Conservation (phyloP, 1,140 invertebrate genomes). For the Drosophila kohkoa region DNA sequence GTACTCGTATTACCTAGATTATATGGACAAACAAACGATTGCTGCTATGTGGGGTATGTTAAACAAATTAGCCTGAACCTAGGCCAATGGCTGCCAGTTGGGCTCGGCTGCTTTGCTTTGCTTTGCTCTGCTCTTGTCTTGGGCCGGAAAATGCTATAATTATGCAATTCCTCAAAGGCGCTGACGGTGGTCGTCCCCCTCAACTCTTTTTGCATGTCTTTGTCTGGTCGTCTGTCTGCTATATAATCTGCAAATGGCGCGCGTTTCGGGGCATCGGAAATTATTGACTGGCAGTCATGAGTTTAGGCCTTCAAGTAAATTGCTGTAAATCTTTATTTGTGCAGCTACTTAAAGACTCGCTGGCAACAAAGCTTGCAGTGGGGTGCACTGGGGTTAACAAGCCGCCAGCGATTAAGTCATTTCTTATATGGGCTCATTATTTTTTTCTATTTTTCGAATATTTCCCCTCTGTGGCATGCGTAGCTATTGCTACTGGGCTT, state of each 20-base stretch:
- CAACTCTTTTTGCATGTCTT: not conserved
- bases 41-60: slow-evolving; percentile 45
- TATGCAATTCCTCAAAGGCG: slow-evolving; percentile 84
- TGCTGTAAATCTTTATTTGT: slow-evolving; percentile 81
- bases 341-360: slow-evolving; percentile 73
- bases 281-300: slow-evolving; percentile 74
- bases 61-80: slow-evolving; percentile 68
- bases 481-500: slow-evolving; percentile 59
- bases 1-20: slow-evolving; percentile 37
- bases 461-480: slow-evolving; percentile 34
- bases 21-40: slow-evolving; percentile 56
- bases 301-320: slow-evolving; percentile 73
- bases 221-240: not conserved
- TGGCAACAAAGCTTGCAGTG: slow-evolving; percentile 37
- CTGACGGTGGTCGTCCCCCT: slow-evolving; percentile 71
- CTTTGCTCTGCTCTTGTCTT: not conserved
- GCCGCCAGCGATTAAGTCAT: slow-evolving; percentile 82
- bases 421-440: slow-evolving; percentile 79
- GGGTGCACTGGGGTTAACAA: slow-evolving; percentile 74
- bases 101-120: slow-evolving; percentile 11
- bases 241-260: slow-evolving; percentile 70
- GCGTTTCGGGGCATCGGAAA: slow-evolving; percentile 66
- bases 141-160: slow-evolving; percentile 74
- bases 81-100: slow-evolving; percentile 51
- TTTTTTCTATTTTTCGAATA: slow-evolving; percentile 10